phyloP scores from a whole-genome alignment of 2,797 vertebrate species.

The Falco concolor region DNA sequence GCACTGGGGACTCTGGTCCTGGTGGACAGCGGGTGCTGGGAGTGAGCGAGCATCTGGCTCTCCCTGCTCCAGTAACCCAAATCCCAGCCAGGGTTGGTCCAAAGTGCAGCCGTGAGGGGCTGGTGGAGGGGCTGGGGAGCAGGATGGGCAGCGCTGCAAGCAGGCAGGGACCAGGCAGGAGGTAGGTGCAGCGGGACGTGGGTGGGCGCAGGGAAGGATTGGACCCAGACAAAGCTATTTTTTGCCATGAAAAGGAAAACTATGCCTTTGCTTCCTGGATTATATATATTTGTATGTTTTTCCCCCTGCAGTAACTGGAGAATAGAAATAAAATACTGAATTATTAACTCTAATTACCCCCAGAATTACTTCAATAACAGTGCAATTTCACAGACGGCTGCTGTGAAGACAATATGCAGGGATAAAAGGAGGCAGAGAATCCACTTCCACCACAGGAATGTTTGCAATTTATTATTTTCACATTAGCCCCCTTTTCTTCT shows the following conservation, averaged over 20 bases:
- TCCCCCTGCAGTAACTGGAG: constrained; percentile 67
- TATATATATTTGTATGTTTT: constrained; percentile 29
- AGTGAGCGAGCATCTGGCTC: neutral
- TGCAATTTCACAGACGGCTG: constrained; percentile 73
- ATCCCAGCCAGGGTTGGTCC: rapidly evolving
- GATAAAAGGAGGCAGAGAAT: constrained; percentile 69
- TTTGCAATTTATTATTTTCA: constrained; percentile 69
- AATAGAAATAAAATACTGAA: constrained; percentile 74
- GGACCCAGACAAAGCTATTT: constrained; percentile 12
- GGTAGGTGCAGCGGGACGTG: neutral
- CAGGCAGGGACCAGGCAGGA: neutral
- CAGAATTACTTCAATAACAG: constrained; percentile 75
- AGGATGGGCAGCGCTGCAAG: rapidly evolving
- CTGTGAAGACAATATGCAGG: constrained; percentile 66
- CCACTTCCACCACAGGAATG: constrained; percentile 71
- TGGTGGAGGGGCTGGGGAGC: neutral
- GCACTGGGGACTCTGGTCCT: too few species aligned
- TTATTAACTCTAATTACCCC: constrained; percentile 76
- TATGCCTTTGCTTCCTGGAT: constrained; percentile 16
- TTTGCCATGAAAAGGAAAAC: constrained; percentile 31
- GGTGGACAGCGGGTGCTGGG: neutral
- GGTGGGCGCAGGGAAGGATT: neutral
- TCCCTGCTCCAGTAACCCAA: neutral
- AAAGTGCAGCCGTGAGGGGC: neutral
- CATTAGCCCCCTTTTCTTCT: constrained; percentile 31